Conservation (phyloP, 2,888 invertebrate genomes). For the Siphonodentalium dalli region DNA sequence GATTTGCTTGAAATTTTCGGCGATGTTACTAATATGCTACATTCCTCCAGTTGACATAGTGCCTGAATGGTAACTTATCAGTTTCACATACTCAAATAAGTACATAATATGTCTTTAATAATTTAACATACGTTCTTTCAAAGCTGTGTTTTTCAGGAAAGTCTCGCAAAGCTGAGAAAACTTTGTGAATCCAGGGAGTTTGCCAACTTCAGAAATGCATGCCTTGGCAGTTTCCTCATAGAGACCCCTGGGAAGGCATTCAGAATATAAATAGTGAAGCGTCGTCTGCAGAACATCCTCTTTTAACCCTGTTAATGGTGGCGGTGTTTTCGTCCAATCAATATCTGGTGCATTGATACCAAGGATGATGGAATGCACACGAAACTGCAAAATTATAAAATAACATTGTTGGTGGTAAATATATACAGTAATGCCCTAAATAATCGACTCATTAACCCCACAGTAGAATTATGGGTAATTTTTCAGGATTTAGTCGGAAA, state of each 20-base stretch:
- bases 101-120: no score
- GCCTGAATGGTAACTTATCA: no score
- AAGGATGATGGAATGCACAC: conserved; percentile 70
- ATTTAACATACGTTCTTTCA: conserved; percentile 72
- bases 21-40: no score
- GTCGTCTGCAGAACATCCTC: conserved; percentile 73
- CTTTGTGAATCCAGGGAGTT: conserved; percentile 69
- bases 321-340: conserved; percentile 67
- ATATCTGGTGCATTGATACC: conserved; percentile 70
- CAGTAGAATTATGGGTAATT: no score
- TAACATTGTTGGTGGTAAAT: no score
- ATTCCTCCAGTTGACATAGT: no score
- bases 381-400: conserved; percentile 57
- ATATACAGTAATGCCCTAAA: no score
- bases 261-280: conserved; percentile 73
- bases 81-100: no score
- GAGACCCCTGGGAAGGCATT: conserved; percentile 72
- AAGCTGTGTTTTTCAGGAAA: conserved; percentile 72
- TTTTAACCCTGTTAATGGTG: conserved; percentile 69
- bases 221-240: conserved; percentile 71
- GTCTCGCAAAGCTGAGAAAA: conserved; percentile 71
- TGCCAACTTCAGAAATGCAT: conserved; percentile 66
- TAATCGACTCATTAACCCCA: no score
- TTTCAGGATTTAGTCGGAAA: no score
- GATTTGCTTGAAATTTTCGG: no score